Evolutionary conservation across 1,140 invertebrate species (phyloP).

Genomic region (Uloborus diversus): DNA sequence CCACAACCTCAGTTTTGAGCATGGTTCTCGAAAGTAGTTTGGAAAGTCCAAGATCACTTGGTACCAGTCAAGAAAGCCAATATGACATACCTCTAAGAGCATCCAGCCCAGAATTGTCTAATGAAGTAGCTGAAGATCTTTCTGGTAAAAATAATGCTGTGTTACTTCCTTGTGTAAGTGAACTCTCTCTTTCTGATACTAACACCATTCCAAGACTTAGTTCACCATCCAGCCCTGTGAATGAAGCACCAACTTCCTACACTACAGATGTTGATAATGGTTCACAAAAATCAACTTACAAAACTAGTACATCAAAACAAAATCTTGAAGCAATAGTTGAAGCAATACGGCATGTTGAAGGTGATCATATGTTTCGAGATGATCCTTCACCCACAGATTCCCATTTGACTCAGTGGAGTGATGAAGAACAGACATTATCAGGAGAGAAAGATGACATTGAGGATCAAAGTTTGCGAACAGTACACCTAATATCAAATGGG

Average conservation of each 20-base stretch:
- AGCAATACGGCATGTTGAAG: constrained; percentile 94
- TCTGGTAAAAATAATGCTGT: constrained; percentile 47
- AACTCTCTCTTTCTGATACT: constrained; percentile 30
- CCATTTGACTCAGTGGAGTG: not conserved
- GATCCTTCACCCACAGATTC: constrained; percentile 20
- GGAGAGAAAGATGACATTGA: not conserved
- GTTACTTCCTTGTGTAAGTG: constrained; percentile 38
- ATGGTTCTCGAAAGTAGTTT: constrained; percentile 36
- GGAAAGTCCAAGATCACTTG: constrained; percentile 27
- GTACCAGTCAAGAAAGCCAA: constrained; percentile 37
- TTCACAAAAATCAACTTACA: constrained; percentile 62
- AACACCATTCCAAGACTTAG: constrained; percentile 21
- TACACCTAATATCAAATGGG: not conserved
- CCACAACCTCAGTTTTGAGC: not conserved
- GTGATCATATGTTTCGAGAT: constrained; percentile 81
- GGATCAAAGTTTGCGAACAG: not conserved
- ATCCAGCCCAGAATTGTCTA: constrained; percentile 39
- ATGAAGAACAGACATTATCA: constrained; percentile 4
- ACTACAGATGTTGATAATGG: not conserved
- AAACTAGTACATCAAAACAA: constrained; percentile 78
- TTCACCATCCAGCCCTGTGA: not conserved
- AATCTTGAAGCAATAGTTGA: constrained; percentile 98
- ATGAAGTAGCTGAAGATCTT: constrained; percentile 49
- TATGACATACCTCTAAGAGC: constrained; percentile 17
- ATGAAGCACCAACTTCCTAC: not conserved